Percentiles rank a stretch among this genome's conserved stretches.
Conservation (phyloP, 2,797 vertebrate genomes). For the Crocidura indochinensis region DNA sequence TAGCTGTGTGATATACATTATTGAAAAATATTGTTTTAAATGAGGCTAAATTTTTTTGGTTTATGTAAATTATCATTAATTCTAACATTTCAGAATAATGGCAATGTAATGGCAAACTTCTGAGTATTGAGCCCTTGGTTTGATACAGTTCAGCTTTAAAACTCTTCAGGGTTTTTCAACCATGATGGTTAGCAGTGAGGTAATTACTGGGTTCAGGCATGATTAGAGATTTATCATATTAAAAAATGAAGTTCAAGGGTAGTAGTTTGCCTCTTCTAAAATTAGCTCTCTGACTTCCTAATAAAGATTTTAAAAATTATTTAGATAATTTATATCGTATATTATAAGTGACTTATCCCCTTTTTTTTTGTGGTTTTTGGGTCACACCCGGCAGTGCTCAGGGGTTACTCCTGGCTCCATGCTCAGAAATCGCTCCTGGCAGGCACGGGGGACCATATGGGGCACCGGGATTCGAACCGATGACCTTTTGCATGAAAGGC, state of each 20-base stretch:
- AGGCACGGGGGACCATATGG: too few relatives aligned
- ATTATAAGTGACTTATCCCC: neutral
- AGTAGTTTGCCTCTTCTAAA: neutral
- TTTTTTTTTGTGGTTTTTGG: too few relatives aligned
- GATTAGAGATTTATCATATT: conserved; percentile 27
- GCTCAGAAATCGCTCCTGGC: too few relatives aligned
- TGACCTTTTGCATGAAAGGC: too few relatives aligned
- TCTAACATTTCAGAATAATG: conserved; percentile 68
- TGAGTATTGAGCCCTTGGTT: conserved; percentile 69
- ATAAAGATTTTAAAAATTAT: conserved; percentile 22
- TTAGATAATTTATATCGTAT: conserved; percentile 2
- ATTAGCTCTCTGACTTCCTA: conserved; percentile 35
- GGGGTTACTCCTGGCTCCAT: too few relatives aligned
- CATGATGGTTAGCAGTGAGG: conserved; percentile 60
- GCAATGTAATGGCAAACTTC: conserved; percentile 68
- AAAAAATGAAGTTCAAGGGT: conserved; percentile 11
- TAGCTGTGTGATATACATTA: neutral
- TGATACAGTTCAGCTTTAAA: conserved; percentile 62
- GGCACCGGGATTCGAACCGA: too few relatives aligned
- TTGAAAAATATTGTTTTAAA: conserved; percentile 38
- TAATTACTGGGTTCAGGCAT: conserved; percentile 46
- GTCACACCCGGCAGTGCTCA: too few relatives aligned
- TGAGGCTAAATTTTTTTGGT: conserved; percentile 45
- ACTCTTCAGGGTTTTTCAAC: conserved; percentile 50
- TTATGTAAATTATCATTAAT: conserved; percentile 60